Conservation (phyloP, 2,797 vertebrate species). For the Siniperca scherzeri region DNA sequence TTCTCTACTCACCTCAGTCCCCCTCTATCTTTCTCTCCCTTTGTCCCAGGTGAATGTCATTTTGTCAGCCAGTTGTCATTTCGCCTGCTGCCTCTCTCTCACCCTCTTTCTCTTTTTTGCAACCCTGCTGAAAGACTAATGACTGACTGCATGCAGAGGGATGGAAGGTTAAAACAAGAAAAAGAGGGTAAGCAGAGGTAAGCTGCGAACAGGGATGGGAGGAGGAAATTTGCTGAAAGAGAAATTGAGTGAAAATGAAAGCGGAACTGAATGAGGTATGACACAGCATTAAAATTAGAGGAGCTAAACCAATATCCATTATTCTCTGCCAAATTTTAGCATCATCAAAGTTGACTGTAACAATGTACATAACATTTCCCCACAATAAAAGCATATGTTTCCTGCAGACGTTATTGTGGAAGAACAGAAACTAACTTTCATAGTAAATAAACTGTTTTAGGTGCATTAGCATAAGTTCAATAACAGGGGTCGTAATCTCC, state of each 20-base stretch:
- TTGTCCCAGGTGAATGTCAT: conserved; percentile 68
- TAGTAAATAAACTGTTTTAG: background rate
- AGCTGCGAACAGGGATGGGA: background rate
- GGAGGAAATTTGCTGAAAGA: background rate
- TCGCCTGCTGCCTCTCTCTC: conserved; percentile 37
- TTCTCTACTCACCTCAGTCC: conserved; percentile 58
- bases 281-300: background rate
- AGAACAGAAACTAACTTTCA: background rate
- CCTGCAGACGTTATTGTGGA: background rate
- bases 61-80: conserved; percentile 74
- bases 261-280: background rate
- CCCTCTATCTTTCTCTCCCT: conserved; percentile 28
- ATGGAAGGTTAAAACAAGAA: conserved; percentile 35
- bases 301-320: background rate
- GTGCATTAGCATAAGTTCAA: background rate
- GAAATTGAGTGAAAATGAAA: background rate
- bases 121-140: conserved; percentile 59
- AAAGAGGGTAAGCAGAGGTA: conserved; percentile 23
- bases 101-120: conserved; percentile 29
- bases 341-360: background rate
- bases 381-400: background rate
- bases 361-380: background rate
- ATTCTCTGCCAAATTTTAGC: background rate
- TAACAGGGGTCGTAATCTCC: background rate
- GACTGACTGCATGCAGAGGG: conserved; percentile 48